Base-by-base conservation (phyloP, 2,888 invertebrate species). In the Calephelis perditalis region DNA sequence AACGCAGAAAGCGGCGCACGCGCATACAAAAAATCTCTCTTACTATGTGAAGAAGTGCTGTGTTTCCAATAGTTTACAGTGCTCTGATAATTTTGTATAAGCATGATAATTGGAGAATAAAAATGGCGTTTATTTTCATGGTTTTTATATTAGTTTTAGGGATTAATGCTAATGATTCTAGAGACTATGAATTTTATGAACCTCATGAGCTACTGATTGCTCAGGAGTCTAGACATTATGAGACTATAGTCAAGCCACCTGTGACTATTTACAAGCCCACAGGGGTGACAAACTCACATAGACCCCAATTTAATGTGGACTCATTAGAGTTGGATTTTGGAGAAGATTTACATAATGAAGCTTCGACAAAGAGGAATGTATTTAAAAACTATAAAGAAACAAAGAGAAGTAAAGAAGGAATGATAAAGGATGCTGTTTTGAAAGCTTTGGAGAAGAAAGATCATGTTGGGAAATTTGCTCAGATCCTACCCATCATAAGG, bases 401-500 rank as follows among this genome's bases (percentile, higher is more conserved):
- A 78, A 59, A 72, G 78, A 37, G 75, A 37, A 46, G 82, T 59
- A 91, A 91, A 46, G 92, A 92, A 58, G 82, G 82, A 1, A 79
- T 88, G 71, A 76, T 93, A 15, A 88, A 91, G 67, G 88, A 88
- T 44, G 92, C 92, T 1, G 83, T 94, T 60, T 68, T 92, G 12
- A 85, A 91, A 68, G 93, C 93, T 0, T 76, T 94, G 74, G 92
- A 92, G 66, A 86, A 91, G 70, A 92, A 92, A 57, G 92, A 91
- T 45, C 90, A 93, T 56, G 91, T 92, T 15, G 92, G 92, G 64
- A 92, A 92, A 73, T 92, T 94, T 61, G 91, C 92, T 0, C 92
- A 93, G 77, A 90, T 93, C 36, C 80, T 94, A 79, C 94, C 94
- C 52, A 93, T 94, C 67, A 83, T 94, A 67, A 87, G 93, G 57